phyloP scores from a whole-genome alignment of 2,888 invertebrate species.

The Venusia cambrica region DNA sequence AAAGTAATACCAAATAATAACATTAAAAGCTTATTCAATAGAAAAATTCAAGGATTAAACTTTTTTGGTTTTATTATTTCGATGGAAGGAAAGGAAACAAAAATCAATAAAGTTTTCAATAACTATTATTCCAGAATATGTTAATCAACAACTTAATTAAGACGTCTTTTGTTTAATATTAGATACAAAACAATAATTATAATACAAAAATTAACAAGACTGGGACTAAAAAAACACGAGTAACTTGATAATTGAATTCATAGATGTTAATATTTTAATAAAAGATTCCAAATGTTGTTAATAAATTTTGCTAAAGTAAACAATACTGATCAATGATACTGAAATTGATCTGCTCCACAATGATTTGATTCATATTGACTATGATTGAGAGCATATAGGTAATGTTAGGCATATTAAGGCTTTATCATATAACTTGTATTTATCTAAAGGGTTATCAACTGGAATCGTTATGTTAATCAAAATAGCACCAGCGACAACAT shows the following conservation, averaged over 20 bases:
- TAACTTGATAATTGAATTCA: no score
- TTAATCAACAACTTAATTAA: conserved; percentile 27
- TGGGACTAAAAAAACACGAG: no score
- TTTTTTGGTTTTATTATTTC: not conserved
- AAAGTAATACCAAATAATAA: not conserved
- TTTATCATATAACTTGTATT: conserved; percentile 1
- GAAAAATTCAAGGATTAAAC: not conserved
- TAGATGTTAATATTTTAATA: no score
- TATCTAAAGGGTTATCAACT: conserved; percentile 6
- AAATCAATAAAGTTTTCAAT: conserved; percentile 11
- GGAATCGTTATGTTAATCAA: conserved; percentile 7
- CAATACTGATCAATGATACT: no score
- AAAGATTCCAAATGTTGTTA: no score
- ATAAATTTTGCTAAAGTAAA: no score
- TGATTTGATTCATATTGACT: no score
- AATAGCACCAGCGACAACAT: conserved; percentile 19
- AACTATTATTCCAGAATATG: conserved; percentile 20
- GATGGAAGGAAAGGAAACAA: conserved; percentile 1
- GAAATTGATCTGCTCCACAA: no score
- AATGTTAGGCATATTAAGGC: not conserved
- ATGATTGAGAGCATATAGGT: no score
- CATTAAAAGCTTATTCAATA: no score
- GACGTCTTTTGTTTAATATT: conserved; percentile 35
- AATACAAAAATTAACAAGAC: no score
- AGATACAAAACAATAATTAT: conserved; percentile 21